phyloP scores from a whole-genome alignment of 2,888 invertebrate species.

The Candidula unifasciata region DNA sequence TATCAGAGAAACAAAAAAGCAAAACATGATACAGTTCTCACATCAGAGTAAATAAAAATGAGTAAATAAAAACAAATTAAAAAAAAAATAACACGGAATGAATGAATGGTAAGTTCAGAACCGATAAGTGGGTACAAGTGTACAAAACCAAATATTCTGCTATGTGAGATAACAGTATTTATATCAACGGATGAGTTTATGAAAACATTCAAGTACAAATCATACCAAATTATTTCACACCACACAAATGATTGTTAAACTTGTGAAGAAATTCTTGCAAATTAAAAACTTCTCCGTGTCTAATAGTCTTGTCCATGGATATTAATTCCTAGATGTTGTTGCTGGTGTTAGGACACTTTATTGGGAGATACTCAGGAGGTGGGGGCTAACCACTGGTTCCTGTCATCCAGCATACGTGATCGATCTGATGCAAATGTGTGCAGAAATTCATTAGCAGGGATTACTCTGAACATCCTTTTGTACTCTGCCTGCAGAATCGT shows the following conservation, averaged over 20 bases:
- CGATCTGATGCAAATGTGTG: conserved; percentile 94
- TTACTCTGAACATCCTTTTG: conserved; percentile 91
- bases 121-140: no score
- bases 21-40: no score
- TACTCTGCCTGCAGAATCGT: conserved; percentile 89
- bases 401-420: conserved; percentile 89
- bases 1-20: no score
- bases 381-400: conserved; percentile 92
- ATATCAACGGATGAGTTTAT: no score
- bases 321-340: conserved; percentile 93
- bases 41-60: no score
- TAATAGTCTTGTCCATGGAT: conserved; percentile 88
- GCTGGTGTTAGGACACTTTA: conserved; percentile 81
- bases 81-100: no score
- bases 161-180: no score
- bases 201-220: not conserved
- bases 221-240: not conserved
- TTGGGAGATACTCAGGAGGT: no score
- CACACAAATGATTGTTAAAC: conserved; percentile 24
- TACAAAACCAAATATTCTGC: no score
- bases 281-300: conserved; percentile 87
- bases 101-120: no score
- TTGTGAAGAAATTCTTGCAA: conserved; percentile 29
- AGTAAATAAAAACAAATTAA: no score
- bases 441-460: conserved; percentile 88